Percentiles rank a stretch among this genome's conserved stretches.
phyloP scores from a whole-genome alignment of 2,797 vertebrate genomes.

The Loriculus beryllinus region DNA sequence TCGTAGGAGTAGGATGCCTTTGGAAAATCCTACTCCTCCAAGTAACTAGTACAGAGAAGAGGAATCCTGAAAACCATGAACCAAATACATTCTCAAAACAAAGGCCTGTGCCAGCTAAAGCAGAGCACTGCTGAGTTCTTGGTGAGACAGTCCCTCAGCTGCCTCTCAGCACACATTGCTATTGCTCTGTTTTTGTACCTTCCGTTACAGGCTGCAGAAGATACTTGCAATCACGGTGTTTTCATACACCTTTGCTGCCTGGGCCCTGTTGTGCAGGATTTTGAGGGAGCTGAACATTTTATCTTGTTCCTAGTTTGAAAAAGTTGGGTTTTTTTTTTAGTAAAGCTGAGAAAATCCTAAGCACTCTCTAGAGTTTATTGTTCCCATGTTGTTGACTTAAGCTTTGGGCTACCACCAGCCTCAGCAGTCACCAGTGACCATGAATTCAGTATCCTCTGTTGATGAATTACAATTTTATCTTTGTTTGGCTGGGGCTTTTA shows the following conservation, averaged over 20 bases:
- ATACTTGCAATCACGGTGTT: neutral
- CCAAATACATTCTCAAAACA: neutral
- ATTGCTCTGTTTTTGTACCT: neutral
- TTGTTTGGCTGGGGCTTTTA: slow-evolving; percentile 45
- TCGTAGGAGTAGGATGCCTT: neutral
- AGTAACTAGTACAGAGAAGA: neutral
- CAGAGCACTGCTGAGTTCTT: neutral
- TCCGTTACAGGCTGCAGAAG: neutral
- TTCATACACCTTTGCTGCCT: neutral
- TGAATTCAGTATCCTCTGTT: slow-evolving; percentile 39
- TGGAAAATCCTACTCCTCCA: neutral
- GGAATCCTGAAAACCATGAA: neutral
- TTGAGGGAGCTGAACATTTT: neutral
- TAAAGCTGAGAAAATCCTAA: neutral
- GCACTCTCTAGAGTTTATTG: neutral
- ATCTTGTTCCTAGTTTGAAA: neutral
- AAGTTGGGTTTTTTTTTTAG: neutral
- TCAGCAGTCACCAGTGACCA: neutral
- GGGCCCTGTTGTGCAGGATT: neutral
- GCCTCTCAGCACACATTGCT: neutral
- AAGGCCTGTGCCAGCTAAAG: neutral
- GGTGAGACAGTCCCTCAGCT: neutral
- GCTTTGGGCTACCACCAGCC: neutral
- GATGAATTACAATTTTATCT: slow-evolving; percentile 56
- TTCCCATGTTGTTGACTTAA: neutral